Percentiles rank a stretch among this genome's conserved stretches.
phyloP scores from a whole-genome alignment of 2,113 vertebrate species.

The Xenopus tropicalis region DNA sequence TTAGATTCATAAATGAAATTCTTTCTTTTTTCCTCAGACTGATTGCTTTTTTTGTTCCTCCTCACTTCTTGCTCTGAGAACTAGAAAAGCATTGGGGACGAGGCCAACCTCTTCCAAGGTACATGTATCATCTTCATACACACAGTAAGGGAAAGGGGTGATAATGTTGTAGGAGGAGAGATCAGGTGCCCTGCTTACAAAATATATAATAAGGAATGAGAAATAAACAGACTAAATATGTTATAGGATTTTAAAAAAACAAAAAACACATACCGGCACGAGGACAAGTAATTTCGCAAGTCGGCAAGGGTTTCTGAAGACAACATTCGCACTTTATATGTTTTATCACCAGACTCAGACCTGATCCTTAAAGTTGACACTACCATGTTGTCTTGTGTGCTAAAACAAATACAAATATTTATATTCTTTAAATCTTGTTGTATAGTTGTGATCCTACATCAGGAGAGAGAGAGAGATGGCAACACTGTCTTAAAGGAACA shows the following conservation, averaged over 20 bases:
- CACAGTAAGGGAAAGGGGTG: slow-evolving; percentile 68
- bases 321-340: slow-evolving; percentile 71
- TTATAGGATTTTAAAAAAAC: too few species aligned
- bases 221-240: too few species aligned
- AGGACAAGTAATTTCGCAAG: slow-evolving; percentile 69
- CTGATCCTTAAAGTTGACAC: slow-evolving; percentile 72
- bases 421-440: too few species aligned
- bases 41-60: background rate
- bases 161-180: slow-evolving; percentile 75
- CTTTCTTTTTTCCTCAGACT: too few species aligned
- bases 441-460: too few species aligned
- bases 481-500: too few species aligned
- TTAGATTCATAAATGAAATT: too few species aligned
- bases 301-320: slow-evolving; percentile 74
- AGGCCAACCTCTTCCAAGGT: slow-evolving; percentile 75
- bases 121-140: slow-evolving; percentile 63
- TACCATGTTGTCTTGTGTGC: slow-evolving; percentile 29
- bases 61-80: slow-evolving; percentile 57
- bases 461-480: too few species aligned
- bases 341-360: slow-evolving; percentile 76
- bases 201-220: background rate
- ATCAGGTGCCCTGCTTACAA: slow-evolving; percentile 59
- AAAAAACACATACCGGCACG: slow-evolving; percentile 75
- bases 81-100: slow-evolving; percentile 61
- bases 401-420: slow-evolving; percentile 30